A percentile compares a stretch with the other conserved stretches of the same genome.
Evolutionary conservation across 2,797 vertebrate species (phyloP).

Genomic region (Pipistrellus pipistrellus): DNA sequence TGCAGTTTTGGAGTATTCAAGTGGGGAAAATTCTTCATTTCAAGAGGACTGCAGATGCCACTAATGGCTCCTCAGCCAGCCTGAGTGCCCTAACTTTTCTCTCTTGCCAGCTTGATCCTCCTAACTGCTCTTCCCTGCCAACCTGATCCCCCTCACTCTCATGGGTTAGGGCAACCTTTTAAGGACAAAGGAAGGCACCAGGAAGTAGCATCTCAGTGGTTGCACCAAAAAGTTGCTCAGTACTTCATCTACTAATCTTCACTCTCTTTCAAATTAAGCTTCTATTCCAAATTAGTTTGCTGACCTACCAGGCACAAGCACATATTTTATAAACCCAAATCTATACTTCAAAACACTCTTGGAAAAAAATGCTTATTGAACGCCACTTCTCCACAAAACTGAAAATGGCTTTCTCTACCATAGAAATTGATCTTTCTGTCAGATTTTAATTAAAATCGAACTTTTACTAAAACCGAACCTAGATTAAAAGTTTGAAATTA

Average conservation of each 20-base stretch:
- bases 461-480: neutral
- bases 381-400: neutral
- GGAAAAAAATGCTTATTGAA: neutral
- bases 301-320: neutral
- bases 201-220: neutral
- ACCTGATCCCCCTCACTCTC: too few relatives aligned
- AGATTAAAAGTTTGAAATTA: neutral
- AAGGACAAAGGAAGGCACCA: neutral
- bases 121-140: too few relatives aligned
- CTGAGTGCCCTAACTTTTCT: too few relatives aligned
- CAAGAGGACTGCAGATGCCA: neutral
- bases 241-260: neutral
- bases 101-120: too few relatives aligned
- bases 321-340: neutral
- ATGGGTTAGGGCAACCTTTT: neutral
- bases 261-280: neutral
- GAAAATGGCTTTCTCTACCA: neutral
- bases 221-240: neutral
- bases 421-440: neutral
- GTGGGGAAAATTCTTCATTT: neutral
- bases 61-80: too few relatives aligned
- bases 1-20: neutral
- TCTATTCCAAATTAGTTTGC: neutral
- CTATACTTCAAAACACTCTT: neutral
- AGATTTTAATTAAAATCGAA: slow-evolving; percentile 1